Conservation (phyloP, 2,113 vertebrate genomes). For the Cryptotis parvus region DNA sequence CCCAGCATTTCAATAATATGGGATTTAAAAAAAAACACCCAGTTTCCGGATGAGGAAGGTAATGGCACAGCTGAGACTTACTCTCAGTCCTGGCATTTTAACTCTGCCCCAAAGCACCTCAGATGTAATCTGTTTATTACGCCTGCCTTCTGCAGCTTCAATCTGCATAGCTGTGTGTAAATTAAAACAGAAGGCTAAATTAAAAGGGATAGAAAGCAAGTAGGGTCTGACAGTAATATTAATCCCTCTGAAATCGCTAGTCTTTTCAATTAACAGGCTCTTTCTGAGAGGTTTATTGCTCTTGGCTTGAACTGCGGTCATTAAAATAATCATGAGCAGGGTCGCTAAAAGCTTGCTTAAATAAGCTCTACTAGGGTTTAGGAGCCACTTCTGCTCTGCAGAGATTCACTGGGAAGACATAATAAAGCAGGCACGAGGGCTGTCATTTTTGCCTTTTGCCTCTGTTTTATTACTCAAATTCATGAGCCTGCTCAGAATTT, state of each 20-base stretch:
- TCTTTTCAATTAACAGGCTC: slow-evolving; percentile 74
- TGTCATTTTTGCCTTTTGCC: slow-evolving; percentile 53
- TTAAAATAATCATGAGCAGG: slow-evolving; percentile 64
- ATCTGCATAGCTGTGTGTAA: slow-evolving; percentile 61
- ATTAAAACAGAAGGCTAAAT: slow-evolving; percentile 75
- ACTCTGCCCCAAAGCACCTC: background rate
- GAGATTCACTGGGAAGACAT: slow-evolving; percentile 13
- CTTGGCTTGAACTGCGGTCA: slow-evolving; percentile 66
- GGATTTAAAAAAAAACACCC: background rate
- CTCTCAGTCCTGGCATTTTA: background rate
- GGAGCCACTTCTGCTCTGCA: slow-evolving; percentile 15
- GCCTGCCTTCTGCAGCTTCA: slow-evolving; percentile 5
- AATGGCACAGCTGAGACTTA: background rate
- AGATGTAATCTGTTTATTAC: background rate
- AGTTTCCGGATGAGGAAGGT: slow-evolving; percentile 17
- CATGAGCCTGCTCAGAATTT: slow-evolving; percentile 60
- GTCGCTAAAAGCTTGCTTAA: slow-evolving; percentile 55
- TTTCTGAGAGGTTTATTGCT: slow-evolving; percentile 75
- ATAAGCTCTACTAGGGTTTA: background rate
- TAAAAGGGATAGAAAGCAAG: slow-evolving; percentile 70
- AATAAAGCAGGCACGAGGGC: slow-evolving; percentile 40
- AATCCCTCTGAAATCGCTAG: slow-evolving; percentile 72
- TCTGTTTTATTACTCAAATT: slow-evolving; percentile 67
- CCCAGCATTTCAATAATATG: too few species aligned
- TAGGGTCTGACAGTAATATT: slow-evolving; percentile 60